phyloP scores from a whole-genome alignment of 2,888 invertebrate genomes.

The Eugnorisma glareosa region DNA sequence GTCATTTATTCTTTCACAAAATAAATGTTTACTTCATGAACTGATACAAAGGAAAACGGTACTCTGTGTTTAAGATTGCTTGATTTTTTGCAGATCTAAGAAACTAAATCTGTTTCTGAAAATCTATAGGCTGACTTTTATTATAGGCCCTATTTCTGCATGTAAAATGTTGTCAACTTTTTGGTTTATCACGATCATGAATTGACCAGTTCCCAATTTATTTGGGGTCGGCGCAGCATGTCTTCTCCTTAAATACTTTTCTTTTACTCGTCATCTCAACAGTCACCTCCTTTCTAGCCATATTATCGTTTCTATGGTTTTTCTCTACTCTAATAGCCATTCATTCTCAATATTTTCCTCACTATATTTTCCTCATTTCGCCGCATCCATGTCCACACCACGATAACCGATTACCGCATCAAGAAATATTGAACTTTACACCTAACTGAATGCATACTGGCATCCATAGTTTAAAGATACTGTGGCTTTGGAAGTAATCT shows the following conservation, averaged over 20 bases:
- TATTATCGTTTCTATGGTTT: too few species aligned
- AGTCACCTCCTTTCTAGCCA: too few species aligned
- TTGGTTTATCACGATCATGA: background rate
- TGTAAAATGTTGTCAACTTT: background rate
- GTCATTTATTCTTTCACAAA: constrained; percentile 20
- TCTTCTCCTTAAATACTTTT: too few species aligned
- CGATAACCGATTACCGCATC: too few species aligned
- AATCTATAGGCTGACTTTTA: background rate
- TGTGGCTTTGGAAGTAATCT: background rate
- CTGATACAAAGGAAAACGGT: constrained; percentile 34
- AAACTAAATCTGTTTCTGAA: background rate
- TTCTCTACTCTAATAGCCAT: too few species aligned
- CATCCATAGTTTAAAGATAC: background rate
- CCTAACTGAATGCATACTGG: too few species aligned
- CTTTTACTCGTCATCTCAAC: too few species aligned
- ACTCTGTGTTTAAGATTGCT: background rate
- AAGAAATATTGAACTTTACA: too few species aligned
- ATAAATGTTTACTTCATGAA: background rate
- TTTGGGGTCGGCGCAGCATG: too few species aligned
- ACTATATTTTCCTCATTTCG: too few species aligned
- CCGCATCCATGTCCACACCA: too few species aligned
- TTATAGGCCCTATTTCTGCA: background rate
- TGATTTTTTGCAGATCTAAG: background rate
- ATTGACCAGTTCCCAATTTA: background rate
- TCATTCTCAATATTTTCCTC: too few species aligned